phyloP scores from a whole-genome alignment of 2,797 vertebrate species.

The Octomys mimax region DNA sequence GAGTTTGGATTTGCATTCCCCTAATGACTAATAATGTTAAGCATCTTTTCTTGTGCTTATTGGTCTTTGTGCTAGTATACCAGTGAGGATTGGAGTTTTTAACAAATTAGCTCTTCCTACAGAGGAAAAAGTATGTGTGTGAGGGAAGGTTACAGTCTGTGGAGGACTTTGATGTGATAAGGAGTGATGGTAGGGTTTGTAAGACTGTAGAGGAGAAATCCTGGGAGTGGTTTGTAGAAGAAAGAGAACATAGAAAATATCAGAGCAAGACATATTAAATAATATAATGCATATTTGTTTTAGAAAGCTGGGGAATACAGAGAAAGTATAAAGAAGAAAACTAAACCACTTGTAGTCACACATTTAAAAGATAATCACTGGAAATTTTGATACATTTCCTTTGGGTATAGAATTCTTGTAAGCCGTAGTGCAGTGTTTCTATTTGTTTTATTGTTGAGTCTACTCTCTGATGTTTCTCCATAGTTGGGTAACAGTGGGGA shows the following conservation, averaged over 20 bases:
- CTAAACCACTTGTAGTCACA: not conserved
- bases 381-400: not conserved
- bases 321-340: constrained; percentile 9
- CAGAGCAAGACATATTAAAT: not conserved
- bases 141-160: not conserved
- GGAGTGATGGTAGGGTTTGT: not conserved
- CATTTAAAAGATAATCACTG: not conserved
- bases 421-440: not conserved
- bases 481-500: not conserved
- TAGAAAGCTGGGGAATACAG: not conserved
- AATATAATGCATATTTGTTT: not conserved
- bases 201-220: not conserved
- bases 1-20: not conserved
- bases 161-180: not conserved
- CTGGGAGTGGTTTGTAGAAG: not conserved
- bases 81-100: not conserved
- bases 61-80: not conserved
- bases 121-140: not conserved
- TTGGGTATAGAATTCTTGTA: not conserved
- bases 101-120: not conserved
- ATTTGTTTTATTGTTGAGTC: not conserved
- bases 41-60: not conserved
- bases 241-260: not conserved
- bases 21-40: not conserved
- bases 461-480: not conserved